Evolutionary conservation across 1,140 invertebrate genomes (phyloP).

Genomic region (Philotrypesis tridentata): DNA sequence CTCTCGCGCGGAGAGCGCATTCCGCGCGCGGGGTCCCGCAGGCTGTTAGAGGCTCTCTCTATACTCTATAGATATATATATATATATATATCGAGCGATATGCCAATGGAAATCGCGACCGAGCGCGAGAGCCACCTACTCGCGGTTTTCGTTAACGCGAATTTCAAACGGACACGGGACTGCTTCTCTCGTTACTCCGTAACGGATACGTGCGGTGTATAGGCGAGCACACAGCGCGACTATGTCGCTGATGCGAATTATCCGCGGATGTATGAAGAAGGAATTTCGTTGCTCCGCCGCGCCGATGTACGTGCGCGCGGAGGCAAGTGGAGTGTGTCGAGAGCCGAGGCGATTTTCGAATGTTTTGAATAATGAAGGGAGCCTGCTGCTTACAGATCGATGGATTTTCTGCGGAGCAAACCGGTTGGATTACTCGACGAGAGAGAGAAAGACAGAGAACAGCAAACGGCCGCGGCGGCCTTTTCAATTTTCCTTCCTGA

Average conservation of each 20-base stretch:
- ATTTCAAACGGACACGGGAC: constrained; percentile 29
- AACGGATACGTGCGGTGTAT: background rate
- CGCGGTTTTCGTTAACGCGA: constrained; percentile 29
- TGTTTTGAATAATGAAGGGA: background rate
- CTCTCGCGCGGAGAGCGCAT: no score
- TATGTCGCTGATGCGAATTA: background rate
- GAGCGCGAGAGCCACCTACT: background rate
- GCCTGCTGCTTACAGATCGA: background rate
- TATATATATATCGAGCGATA: no score
- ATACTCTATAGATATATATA: no score
- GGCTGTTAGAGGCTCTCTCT: background rate
- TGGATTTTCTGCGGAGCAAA: background rate
- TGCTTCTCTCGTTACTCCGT: constrained; percentile 9
- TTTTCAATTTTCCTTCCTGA: background rate
- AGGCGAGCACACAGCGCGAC: no score
- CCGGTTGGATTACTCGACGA: background rate
- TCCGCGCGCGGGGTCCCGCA: background rate
- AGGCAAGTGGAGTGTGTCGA: background rate
- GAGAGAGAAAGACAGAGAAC: no score
- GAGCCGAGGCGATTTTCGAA: background rate
- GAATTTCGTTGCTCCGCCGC: background rate
- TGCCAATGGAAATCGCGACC: constrained; percentile 6
- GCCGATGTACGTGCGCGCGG: background rate
- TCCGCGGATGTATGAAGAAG: background rate
- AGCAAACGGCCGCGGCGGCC: no score